Base-by-base conservation (phyloP, 64 coral and sea anemone species). In the Platygyra sinensis region DNA sequence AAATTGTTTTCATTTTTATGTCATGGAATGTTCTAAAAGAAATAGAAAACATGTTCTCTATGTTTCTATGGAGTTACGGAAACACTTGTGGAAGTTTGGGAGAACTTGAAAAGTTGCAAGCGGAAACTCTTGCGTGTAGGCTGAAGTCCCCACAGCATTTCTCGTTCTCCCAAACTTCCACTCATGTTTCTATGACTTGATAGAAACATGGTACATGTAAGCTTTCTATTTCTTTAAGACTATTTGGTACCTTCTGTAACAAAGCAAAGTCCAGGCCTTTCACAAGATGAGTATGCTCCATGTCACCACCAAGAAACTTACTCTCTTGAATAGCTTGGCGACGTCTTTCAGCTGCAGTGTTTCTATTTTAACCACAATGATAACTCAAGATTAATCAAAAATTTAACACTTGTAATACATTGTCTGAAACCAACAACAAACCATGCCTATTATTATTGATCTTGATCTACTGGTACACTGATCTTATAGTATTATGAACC, bases 211-310 rank as follows among this genome's bases (percentile, higher is more conserved):
- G 24, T 17, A 29, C 15, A 24, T 64, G 2, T n/a, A n/a, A n/a
- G n/a, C 8, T 85, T 28, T 85, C 27, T 46, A 46, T 4, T 46
- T 3, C 7, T 6, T 46, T 46, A 46, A 46, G 4, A 46, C 42
- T 46, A 46, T 46, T 46, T 46, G 33, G 7, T 52, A 98, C 97
- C 97, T 99, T 99, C n/a, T 99, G 97, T 67, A 99, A 75, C 64
- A 99, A 86, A 36, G 97, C 97, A 94, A 99, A 99, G 80, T 99
- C 97, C 54, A 99, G 74, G 33, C 97, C 97, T 36, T 99, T 99
- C 65, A 99, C 97, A 89, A 99, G 95, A 90, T 99, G 97, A 89
- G 97, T 99, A 73, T 99, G 97, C 39, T 99, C 97, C 97, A 99
- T 99, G 80, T 99, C 97, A 89, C 97, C 97, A 89, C 97, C 97